Evolutionary conservation across 2,888 invertebrate genomes (phyloP).

Genomic region (Chirona hameri): DNA sequence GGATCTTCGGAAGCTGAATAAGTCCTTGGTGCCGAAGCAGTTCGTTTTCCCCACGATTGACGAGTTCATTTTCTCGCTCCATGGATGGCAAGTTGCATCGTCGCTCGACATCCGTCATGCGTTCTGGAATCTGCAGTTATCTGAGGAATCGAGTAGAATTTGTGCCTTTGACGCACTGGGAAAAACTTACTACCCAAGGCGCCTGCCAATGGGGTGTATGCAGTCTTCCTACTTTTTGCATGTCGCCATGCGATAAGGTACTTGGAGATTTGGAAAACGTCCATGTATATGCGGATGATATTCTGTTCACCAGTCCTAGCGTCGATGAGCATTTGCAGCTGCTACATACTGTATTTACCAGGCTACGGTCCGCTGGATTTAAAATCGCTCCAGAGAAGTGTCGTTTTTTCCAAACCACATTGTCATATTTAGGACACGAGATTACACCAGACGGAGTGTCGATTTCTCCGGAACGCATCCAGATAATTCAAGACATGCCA

Average conservation of each 20-base stretch:
- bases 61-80: background rate
- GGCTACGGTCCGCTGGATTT: no score
- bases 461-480: no score
- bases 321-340: no score
- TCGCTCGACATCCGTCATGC: background rate
- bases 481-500: no score
- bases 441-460: no score
- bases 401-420: no score
- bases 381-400: no score
- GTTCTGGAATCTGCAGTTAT: background rate
- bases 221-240: background rate
- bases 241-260: background rate
- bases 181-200: background rate
- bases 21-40: background rate
- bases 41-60: background rate
- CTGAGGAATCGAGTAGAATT: background rate
- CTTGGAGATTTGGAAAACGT: background rate
- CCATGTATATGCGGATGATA: background rate
- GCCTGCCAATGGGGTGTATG: background rate
- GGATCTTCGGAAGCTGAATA: background rate
- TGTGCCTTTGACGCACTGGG: background rate
- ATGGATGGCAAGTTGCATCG: background rate
- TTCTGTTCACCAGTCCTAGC: no score
- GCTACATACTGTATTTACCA: no score
- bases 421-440: no score